Conservation (phyloP, 2,888 invertebrate genomes). For the Pseudococcus jackbeardsleyi region DNA sequence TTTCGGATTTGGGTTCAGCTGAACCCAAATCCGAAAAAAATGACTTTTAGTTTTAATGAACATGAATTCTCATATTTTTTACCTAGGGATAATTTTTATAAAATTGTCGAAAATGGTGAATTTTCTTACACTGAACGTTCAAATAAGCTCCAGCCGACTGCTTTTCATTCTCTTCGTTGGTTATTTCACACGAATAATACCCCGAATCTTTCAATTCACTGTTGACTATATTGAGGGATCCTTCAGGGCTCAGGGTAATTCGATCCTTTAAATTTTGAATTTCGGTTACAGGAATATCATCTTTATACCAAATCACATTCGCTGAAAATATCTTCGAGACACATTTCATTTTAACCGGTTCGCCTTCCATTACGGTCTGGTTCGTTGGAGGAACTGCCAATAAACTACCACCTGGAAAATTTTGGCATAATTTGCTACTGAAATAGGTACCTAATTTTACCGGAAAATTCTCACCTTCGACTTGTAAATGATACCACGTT, state of each 20-base stretch:
- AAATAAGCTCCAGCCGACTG: constrained; percentile 89
- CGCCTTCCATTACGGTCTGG: constrained; percentile 87
- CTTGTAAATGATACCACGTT: constrained; percentile 89
- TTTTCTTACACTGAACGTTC: constrained; percentile 89
- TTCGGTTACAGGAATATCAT: constrained; percentile 75
- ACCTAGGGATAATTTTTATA: no score
- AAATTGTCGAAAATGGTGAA: no score
- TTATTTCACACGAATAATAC: constrained; percentile 88
- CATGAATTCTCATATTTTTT: no score
- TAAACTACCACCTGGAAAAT: constrained; percentile 82
- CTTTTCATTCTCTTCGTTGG: constrained; percentile 78
- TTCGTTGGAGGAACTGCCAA: constrained; percentile 91
- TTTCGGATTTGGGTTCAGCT: no score
- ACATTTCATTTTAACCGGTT: constrained; percentile 85
- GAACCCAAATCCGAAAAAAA: no score
- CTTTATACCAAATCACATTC: constrained; percentile 78
- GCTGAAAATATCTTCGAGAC: constrained; percentile 81
- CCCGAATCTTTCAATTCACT: constrained; percentile 88
- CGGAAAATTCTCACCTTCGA: constrained; percentile 78
- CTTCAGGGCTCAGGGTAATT: constrained; percentile 73
- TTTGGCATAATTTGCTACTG: no score
- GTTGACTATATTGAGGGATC: constrained; percentile 83
- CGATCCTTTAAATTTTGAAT: constrained; percentile 72
- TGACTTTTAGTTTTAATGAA: no score
- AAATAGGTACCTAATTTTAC: neutral